phyloP scores from a whole-genome alignment of 2,113 vertebrate species.

The Dromaius novaehollandiae region DNA sequence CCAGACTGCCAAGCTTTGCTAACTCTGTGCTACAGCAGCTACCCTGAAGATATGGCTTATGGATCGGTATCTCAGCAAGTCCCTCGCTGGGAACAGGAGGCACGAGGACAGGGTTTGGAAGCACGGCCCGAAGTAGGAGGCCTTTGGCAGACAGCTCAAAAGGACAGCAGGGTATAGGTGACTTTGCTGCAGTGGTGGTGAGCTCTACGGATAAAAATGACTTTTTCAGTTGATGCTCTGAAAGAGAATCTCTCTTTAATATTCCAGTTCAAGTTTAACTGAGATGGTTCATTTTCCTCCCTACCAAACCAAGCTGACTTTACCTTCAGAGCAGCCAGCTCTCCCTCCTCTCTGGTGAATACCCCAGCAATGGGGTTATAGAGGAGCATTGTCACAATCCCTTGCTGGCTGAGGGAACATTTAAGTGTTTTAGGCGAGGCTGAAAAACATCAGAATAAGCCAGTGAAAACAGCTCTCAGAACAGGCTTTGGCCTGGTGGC shows the following conservation, averaged over 20 bases:
- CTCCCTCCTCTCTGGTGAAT: neutral
- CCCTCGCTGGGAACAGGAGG: too few relatives aligned
- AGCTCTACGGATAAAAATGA: too few relatives aligned
- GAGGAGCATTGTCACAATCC: neutral
- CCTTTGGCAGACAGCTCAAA: too few relatives aligned
- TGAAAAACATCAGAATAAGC: neutral
- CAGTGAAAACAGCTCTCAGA: neutral
- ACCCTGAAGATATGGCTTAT: neutral
- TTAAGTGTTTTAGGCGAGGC: neutral
- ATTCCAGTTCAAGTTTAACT: too few relatives aligned
- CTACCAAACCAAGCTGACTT: too few relatives aligned
- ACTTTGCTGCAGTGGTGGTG: too few relatives aligned
- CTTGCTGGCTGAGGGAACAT: neutral
- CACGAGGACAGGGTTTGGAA: neutral
- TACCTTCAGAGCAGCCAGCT: too few relatives aligned
- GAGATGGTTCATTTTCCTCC: too few relatives aligned
- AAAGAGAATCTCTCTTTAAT: too few relatives aligned
- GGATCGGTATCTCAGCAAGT: neutral
- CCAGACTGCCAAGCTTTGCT: neutral
- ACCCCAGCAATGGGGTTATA: neutral
- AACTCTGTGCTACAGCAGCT: neutral
- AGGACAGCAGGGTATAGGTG: too few relatives aligned
- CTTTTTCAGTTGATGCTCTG: too few relatives aligned
- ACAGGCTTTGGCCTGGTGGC: neutral
- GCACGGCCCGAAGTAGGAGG: neutral